Evolutionary conservation across 2,888 invertebrate species (phyloP), one percentile per base, ranked within the genome.

Genomic region (Perithous albicinctus): DNA sequence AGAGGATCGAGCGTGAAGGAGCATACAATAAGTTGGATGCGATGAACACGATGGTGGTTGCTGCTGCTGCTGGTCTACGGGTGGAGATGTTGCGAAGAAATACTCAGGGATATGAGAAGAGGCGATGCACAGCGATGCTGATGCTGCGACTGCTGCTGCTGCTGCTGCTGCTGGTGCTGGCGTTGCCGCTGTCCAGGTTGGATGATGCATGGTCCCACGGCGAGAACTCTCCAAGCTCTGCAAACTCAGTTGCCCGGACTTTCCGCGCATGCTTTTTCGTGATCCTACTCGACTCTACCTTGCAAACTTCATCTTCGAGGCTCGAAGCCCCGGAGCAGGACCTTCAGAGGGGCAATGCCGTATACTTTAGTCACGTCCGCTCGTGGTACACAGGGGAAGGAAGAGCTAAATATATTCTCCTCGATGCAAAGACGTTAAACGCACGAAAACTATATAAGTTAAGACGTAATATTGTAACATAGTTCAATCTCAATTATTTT

Each of bases 161-260:
- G 63, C 18, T 18, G 63, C 41, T 63, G 63, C 70, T 64, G 82
- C n/a, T n/a, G n/a, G n/a, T n/a, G n/a, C n/a, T n/a, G n/a, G n/a
- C 76, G 82, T 46, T 70, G 77, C 70, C 80, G 87, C 90, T 90
- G 90, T 90, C 90, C 85, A 83, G 86, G 85, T 86, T 87, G 89
- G 59, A 90, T 91, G 91, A 91, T 91, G 88, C 90, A 91, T 90
- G 88, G 86, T 87, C 87, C 87, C 87, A 41, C 38, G 51, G 70
- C 56, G 35, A 35, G 35, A 15, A 41, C 69, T 38, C 54, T 18
- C 29, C 3, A 10, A 41, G 43, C 56, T 12, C 8, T 10, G 12
- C 41, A 10, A 2, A 12, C 41, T 43, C 23, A 35, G 69, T 69
- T 54, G n/a, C 38, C 51, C 38, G 43, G 46, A 67, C 38, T 38